These are phyloP conservation scores for Tragopan temminckii DNA, from an alignment of 2,797 vertebrate genomes.

Conservation along the genomic window DNA sequence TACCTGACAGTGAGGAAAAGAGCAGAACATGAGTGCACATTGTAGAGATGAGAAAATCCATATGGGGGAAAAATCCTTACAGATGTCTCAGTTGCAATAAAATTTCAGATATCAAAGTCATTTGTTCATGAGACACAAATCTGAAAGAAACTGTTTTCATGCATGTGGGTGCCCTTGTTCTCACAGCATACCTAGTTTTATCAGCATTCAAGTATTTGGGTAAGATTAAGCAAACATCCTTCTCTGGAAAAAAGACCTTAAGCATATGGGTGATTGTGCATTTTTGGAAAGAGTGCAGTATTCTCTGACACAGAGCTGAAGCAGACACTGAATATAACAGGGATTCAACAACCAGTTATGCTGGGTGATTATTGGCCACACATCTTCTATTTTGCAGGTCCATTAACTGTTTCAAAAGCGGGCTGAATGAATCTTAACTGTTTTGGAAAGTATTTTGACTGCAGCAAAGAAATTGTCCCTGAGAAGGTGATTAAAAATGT, in stretches of 20 bases:
- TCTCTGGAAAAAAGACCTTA: neutral
- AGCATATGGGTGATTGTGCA: neutral
- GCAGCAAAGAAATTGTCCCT: neutral
- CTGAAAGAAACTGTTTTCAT: neutral
- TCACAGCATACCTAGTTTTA: neutral
- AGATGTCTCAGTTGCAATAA: conserved; percentile 18
- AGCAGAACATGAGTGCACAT: neutral
- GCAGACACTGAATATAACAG: neutral
- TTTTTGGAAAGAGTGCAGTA: neutral
- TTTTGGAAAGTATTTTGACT: neutral
- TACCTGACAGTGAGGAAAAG: conserved; percentile 20
- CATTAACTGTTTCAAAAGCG: neutral
- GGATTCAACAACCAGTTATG: rapidly evolving
- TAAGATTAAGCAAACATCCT: neutral
- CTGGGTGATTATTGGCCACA: neutral
- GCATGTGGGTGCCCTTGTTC: neutral
- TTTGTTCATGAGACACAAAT: neutral
- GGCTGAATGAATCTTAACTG: neutral
- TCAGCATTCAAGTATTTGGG: neutral
- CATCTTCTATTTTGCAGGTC: neutral
- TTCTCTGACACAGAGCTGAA: neutral
- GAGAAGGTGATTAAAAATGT: neutral
- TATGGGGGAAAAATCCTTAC: neutral
- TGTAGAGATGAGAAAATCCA: conserved; percentile 28
- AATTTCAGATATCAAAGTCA: neutral